Evolutionary conservation across 2,797 vertebrate genomes (phyloP).

Genomic region (Alfaro cultratus): DNA sequence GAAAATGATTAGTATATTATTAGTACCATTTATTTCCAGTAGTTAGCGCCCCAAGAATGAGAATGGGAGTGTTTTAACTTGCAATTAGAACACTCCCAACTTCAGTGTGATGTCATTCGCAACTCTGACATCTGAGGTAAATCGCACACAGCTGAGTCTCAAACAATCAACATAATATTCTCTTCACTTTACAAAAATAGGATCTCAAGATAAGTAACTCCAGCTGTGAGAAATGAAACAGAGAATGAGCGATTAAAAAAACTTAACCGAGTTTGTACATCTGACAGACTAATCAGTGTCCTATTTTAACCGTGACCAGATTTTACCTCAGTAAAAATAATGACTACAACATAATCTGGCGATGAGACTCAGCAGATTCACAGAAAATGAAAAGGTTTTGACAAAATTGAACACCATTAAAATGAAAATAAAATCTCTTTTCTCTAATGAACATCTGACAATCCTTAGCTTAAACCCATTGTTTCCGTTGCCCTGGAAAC

Average conservation of each 20-base stretch:
- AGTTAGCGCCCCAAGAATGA: background rate
- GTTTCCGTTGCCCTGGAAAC: conserved; percentile 69
- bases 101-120: background rate
- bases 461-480: conserved; percentile 21
- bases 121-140: background rate
- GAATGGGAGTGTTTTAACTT: background rate
- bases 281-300: background rate
- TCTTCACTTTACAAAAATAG: background rate
- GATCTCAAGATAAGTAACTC: background rate
- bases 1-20: background rate
- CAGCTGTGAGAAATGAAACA: background rate
- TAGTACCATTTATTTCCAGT: background rate
- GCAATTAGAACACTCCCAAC: background rate
- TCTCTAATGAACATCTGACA: conserved; percentile 27
- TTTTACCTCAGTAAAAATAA: background rate
- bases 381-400: background rate
- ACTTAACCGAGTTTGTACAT: background rate
- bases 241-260: background rate
- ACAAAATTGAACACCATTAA: background rate
- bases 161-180: background rate
- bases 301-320: background rate
- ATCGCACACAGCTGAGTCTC: background rate
- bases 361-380: background rate
- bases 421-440: background rate
- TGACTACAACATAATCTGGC: background rate